Evolutionary conservation across 2,797 vertebrate genomes (phyloP).

Genomic region (Falco rusticolus): DNA sequence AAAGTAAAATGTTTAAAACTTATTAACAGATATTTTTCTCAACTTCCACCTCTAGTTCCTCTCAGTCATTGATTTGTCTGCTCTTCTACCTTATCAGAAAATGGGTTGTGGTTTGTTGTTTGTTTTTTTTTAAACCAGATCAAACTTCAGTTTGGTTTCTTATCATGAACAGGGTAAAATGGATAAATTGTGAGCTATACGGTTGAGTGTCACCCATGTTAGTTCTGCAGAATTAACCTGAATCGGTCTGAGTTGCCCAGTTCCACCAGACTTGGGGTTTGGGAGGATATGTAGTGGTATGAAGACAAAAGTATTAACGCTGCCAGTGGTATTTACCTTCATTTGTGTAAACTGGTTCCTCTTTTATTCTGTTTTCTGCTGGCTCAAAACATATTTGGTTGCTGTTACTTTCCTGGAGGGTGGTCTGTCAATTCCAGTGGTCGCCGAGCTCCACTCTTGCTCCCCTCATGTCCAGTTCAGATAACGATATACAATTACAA

Average conservation of each 20-base stretch:
- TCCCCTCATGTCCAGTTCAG: neutral
- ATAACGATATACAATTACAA: neutral
- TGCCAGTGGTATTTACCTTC: neutral
- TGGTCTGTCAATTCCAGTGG: neutral
- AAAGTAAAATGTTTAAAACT: neutral
- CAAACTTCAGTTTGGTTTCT: neutral
- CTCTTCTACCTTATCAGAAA: neutral
- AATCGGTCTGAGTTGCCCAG: neutral
- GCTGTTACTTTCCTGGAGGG: neutral
- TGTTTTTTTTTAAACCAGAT: neutral
- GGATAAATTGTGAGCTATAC: neutral
- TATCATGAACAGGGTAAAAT: neutral
- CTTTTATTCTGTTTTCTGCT: neutral
- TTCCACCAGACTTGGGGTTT: neutral
- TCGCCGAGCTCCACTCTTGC: neutral
- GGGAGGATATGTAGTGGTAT: neutral
- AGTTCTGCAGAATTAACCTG: neutral
- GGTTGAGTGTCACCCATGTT: neutral
- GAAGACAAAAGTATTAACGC: neutral
- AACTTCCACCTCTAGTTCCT: neutral
- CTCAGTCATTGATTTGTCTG: neutral
- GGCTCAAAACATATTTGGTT: fast-evolving
- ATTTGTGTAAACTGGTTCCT: neutral
- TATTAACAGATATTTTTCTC: neutral
- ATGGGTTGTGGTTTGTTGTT: neutral